Evolutionary conservation across 1,140 invertebrate species (phyloP), one percentile per base, ranked within the genome.

Genomic region (Drosophila dunni): DNA sequence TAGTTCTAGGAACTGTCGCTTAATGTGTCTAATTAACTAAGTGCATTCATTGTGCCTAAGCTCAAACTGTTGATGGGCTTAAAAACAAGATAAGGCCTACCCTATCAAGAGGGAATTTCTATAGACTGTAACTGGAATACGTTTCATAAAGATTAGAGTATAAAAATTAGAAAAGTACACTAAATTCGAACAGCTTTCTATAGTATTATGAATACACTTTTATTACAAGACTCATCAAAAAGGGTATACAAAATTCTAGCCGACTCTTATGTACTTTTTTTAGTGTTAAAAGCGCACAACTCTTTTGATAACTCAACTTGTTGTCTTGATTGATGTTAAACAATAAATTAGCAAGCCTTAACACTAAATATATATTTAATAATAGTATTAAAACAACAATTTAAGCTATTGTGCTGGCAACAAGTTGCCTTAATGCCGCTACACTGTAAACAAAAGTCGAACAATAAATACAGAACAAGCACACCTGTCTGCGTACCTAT

Each of bases 281-380:
- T 20, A 20, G 17, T 0, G 24, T 29, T 29, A 29, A 29, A 5
- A 20, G 17, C 17, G 17, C 17, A 20, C 17, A 38, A 8, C 36
- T 38, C 36, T 38, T 38, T 29, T 38, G 10, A 38, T 9, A 38
- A 9, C 8, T 38, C 36, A 38, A 38, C 9, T 38, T 38, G 36
- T 38, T 7, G 2, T n/a, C 29, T 33, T 51, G 24, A 51, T 51
- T 29, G 2, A 51, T 17, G 65, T 4, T 50, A n/a, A 10, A 17
- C 54, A 20, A 65, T 57, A 58, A 34, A 66, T 72, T 66, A 72
- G 53, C 69, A 66, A 36, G 17, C 29, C 50, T 51, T 57, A 36
- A 48, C 36, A 40, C 51, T 13, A 81, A 48, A 48, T 48, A 20
- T 48, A 51, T 29, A 29, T n/a, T 33, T 48, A 24, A 48, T 20